These are phyloP conservation scores for Varanus salvator DNA, from an alignment of 2,113 vertebrate species.

Conservation along the genomic window DNA sequence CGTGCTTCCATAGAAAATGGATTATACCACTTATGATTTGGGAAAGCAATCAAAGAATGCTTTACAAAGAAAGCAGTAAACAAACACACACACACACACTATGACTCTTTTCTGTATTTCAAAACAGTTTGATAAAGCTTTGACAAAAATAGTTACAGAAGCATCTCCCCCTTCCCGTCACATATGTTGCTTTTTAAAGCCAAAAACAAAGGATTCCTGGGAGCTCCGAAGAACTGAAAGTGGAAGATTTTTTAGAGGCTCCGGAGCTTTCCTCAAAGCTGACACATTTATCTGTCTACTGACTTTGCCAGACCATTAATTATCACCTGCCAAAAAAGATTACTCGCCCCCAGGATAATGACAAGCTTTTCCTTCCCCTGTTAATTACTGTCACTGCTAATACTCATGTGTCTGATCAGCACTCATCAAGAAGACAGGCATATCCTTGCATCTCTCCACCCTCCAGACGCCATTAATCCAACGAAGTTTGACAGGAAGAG, in stretches of 20 bases:
- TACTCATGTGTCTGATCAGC: constrained; percentile 82
- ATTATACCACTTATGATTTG: not conserved
- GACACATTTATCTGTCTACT: constrained; percentile 80
- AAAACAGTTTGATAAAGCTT: not conserved
- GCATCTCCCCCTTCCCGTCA: not conserved
- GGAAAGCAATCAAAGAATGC: not conserved
- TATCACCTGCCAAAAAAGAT: constrained; percentile 84
- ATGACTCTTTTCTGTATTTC: not conserved
- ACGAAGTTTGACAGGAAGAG: not conserved
- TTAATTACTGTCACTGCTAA: constrained; percentile 83
- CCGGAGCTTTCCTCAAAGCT: constrained; percentile 67
- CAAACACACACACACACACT: not conserved
- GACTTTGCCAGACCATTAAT: constrained; percentile 82
- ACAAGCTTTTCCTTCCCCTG: constrained; percentile 80
- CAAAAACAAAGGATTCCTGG: constrained; percentile 36
- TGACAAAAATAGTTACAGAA: not conserved
- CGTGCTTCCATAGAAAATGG: not conserved
- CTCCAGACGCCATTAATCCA: not conserved
- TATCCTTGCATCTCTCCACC: not conserved
- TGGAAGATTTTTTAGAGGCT: constrained; percentile 65
- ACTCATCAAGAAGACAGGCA: constrained; percentile 72
- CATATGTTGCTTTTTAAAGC: not conserved
- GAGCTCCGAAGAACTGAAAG: constrained; percentile 74
- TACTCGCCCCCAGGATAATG: constrained; percentile 79
- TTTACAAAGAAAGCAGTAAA: not conserved